These are phyloP conservation scores for Prunella strophiata DNA, from an alignment of 2,797 vertebrate species.

Conservation along the genomic window DNA sequence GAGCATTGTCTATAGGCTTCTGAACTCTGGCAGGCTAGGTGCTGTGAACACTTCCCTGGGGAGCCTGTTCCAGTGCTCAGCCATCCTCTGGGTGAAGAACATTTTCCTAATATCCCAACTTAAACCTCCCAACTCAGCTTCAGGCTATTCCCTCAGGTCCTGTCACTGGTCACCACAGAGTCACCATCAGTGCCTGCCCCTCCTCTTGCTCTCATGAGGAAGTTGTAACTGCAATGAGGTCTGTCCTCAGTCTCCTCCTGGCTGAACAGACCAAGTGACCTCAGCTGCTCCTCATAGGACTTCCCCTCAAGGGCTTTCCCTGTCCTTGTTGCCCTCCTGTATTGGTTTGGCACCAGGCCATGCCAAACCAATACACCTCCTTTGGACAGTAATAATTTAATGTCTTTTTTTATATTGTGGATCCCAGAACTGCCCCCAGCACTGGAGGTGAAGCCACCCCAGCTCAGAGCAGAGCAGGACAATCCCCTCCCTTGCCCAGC, in stretches of 20 bases:
- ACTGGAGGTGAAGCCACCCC: accelerated
- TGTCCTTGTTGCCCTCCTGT: not conserved
- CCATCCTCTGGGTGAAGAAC: not conserved
- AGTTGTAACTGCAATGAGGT: not conserved
- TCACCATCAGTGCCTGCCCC: not conserved
- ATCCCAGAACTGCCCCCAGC: not conserved
- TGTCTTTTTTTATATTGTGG: not conserved
- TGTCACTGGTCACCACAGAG: not conserved
- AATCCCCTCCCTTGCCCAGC: not conserved
- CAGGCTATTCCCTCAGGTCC: not conserved
- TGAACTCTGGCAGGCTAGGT: not conserved
- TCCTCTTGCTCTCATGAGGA: not conserved
- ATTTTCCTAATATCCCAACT: not conserved
- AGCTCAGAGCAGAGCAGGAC: not conserved
- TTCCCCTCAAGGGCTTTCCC: not conserved
- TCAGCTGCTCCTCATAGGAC: not conserved
- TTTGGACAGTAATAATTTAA: not conserved
- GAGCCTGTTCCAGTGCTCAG: not conserved
- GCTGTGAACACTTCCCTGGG: not conserved
- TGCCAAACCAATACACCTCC: not conserved
- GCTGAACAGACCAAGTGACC: not conserved
- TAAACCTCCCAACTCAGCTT: not conserved
- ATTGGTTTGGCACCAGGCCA: too few relatives aligned
- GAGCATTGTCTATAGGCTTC: not conserved
- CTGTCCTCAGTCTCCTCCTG: not conserved